Base-by-base conservation (phyloP, 2,888 invertebrate species). In the Drosophila longiperda region DNA sequence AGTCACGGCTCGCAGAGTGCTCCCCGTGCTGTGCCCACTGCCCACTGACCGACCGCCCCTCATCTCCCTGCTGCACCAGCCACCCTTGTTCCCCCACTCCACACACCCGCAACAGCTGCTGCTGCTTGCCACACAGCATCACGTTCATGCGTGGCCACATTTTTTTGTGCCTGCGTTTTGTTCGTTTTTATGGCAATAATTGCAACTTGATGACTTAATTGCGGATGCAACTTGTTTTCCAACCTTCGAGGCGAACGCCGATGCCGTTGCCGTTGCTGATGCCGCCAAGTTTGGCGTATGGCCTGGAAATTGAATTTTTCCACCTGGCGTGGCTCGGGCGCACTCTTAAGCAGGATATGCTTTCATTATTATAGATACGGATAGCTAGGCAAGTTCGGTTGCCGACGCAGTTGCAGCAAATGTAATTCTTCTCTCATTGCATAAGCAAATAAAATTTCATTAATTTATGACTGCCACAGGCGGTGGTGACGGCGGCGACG, bases 181-280 rank as follows among this genome's bases (percentile, higher is more conserved):
- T 86, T 90, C 85, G 90, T 86, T 87, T 87, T 87, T 90, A 91
- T 91, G 90, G 87, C 87, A 91, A 87, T 87, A 87, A 87, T 87
- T 87, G 87, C 87, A 87, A 87, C 81, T 87, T 87, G 87, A 87
- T 87, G 91, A 87, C 87, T 87, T 87, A 87, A 87, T 87, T 87
- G 87, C 87, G 87, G 87, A 87, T 91, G 87, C 91, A 87, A 87
- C 91, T 90, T 87, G 87, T 87, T 87, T 87, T 87, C 87, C 90
- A 90, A 83, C 89, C 70, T 86, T 58, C 90, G 38, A 49, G 50
- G 68, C 65, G 36, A 52, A 26, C 67, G 42, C 42, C 55, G 26
- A 40, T 38, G 57, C 36, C 11, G 26, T 15, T 34, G 64, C 54
- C 34, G 54, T 0, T 33, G 50, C 58, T 23, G 64, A 23, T 49